These are phyloP conservation scores for Adelognathus sp. DNA, from an alignment of 2,888 invertebrate genomes.

Conservation along the genomic window DNA sequence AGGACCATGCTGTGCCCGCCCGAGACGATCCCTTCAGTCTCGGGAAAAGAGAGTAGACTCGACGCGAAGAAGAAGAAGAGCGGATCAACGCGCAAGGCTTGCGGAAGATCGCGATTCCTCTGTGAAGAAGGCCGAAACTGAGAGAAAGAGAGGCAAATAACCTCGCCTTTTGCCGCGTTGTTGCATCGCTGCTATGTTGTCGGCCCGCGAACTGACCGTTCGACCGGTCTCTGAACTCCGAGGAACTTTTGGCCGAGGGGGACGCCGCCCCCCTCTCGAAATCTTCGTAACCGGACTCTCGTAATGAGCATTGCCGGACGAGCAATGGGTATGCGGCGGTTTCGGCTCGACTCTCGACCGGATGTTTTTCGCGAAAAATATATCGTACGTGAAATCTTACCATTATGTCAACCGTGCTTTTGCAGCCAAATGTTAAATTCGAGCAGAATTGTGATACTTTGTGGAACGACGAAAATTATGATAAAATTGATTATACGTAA, in stretches of 20 bases:
- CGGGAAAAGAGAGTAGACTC: constrained; percentile 40
- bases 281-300: constrained; percentile 44
- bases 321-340: constrained; percentile 4
- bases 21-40: constrained; percentile 38
- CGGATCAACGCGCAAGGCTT: constrained; percentile 48
- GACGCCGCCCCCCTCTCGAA: neutral
- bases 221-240: constrained; percentile 56
- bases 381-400: neutral
- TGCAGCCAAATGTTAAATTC: too few relatives aligned
- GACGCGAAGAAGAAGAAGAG: constrained; percentile 45
- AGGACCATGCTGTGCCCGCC: constrained; percentile 46
- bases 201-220: constrained; percentile 35
- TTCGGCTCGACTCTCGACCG: neutral
- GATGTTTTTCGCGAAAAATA: neutral
- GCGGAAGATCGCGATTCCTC: constrained; percentile 63
- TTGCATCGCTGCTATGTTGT: neutral
- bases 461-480: too few relatives aligned
- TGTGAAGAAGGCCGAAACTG: constrained; percentile 39
- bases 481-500: too few relatives aligned
- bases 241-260: constrained; percentile 41
- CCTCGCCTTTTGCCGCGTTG: constrained; percentile 13
- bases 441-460: too few relatives aligned
- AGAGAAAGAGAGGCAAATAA: neutral
- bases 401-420: too few relatives aligned
- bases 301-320: constrained; percentile 42